Evolutionary conservation across 1,140 invertebrate species (phyloP).

Genomic region (Drosophila parabipectinata): DNA sequence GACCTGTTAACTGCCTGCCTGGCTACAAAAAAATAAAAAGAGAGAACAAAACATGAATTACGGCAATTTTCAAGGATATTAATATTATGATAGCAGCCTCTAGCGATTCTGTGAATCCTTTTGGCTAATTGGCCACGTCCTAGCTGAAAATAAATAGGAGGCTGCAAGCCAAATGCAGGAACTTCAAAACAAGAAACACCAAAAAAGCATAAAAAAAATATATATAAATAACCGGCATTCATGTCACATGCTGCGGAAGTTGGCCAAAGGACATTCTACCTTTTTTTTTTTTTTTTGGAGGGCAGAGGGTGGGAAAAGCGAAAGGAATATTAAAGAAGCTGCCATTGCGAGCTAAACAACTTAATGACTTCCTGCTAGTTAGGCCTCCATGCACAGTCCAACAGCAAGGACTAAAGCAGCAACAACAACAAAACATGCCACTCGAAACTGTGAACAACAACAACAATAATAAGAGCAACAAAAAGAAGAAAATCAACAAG

Average conservation of each 20-base stretch:
- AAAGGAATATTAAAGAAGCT: slow-evolving; percentile 43
- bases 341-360: slow-evolving; percentile 66
- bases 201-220: neutral
- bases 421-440: slow-evolving; percentile 19
- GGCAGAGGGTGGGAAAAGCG: neutral
- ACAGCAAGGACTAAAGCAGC: slow-evolving; percentile 1
- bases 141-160: neutral
- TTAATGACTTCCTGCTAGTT: slow-evolving; percentile 81
- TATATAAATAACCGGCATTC: slow-evolving; percentile 12
- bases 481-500: slow-evolving; percentile 44
- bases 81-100: slow-evolving; percentile 8
- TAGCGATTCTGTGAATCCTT: neutral
- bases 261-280: slow-evolving; percentile 1
- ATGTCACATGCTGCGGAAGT: slow-evolving; percentile 46
- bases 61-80: slow-evolving; percentile 35
- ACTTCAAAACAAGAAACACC: slow-evolving; percentile 4
- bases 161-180: slow-evolving; percentile 30
- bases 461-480: slow-evolving; percentile 41
- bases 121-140: slow-evolving; percentile 36
- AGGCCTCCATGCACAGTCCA: slow-evolving; percentile 55
- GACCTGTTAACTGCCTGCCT: slow-evolving; percentile 53
- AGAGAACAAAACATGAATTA: slow-evolving; percentile 22
- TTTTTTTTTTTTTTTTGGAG: neutral
- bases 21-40: slow-evolving; percentile 16
- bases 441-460: slow-evolving; percentile 39